Evolutionary conservation across 2,888 invertebrate species (phyloP), one percentile per base, ranked within the genome.

Genomic region (Hermodice carunculata): DNA sequence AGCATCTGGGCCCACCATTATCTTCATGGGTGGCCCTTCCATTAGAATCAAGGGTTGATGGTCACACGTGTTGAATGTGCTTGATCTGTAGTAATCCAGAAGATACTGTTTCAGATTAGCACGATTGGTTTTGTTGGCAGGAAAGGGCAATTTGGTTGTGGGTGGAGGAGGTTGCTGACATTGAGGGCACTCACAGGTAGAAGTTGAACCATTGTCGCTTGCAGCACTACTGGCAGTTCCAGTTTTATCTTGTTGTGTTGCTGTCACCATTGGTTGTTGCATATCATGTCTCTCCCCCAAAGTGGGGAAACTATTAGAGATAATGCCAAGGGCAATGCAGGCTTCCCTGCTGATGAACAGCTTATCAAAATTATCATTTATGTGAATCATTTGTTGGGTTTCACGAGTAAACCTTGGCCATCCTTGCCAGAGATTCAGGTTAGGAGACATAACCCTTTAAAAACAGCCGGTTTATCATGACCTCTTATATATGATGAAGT

Each of bases 311-410:
- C 11, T 52, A 0, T 52, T 49, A 0, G 71, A 37, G 17, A 78
- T 71, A 11, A 78, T 72, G 14, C 77, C 72, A 0, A 79, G 64
- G 3, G 44, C 51, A 3, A 65, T 29, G 52, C 75, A 79, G 8
- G 77, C 75, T 37, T 79, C 74, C 31, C 71, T 61, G 53, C 70
- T 71, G 28, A 79, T 58, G 65, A 74, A 77, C 0, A 78, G 28
- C 52, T 65, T 75, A 64, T 76, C 71, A 1, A 75, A 66, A 19
- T 28, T 54, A 52, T 73, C 71, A 14, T 77, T 79, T 26, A 79
- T 34, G 54, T 79, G 79, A 0, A 66, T 68, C 42, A 77, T 73
- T 52, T 78, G 76, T 22, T 69, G 49, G 0, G 75, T 79, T 53
- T 75, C 74, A 3, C 67, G 22, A n/a, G n/a, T n/a, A n/a, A n/a